Base-by-base conservation (phyloP, 2,113 vertebrate genomes). In the Oreochromis tanganicae region DNA sequence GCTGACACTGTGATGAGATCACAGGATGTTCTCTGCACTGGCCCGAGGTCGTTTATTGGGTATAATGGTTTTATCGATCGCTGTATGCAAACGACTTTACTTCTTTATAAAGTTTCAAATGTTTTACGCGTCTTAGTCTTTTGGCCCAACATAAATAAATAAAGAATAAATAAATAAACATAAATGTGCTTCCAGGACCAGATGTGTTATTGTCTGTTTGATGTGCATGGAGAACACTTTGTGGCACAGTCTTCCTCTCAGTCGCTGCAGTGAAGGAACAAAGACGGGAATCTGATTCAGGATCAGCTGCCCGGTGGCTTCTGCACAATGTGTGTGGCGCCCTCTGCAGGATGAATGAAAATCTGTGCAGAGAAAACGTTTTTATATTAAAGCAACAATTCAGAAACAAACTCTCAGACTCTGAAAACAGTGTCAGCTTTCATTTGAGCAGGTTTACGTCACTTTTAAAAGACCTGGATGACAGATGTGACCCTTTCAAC, bases 321-420 rank as follows among this genome's bases (percentile, higher is more conserved):
- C 38, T 71, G 66, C 13, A 46, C 21, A 1, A 34, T 36, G n/a
- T n/a, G n/a, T 50, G 63, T 82, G 84, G 75, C 78, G 75, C 91
- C 91, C 36, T 27, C 91, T 92, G 63, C 68, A 80, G 91, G 43
- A 13, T 0, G 71, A 29, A 3, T 75, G 71, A 87, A 4, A 6
- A 46, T 43, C 41, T 6, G 73, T 13, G 75, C 29, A n/a, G 73
- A 34, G 4, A 54, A 79, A 79, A 43, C 12, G 21, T 7, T 71
- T 71, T 71, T 71, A 16, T 43, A 43, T 43, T 9, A 71, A 24
- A 43, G 66, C 36, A 71, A 5, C 7, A 16, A 2, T 24, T 4
- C 36, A 43, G 3, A 21, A 21, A 41, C 66, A 43, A 43, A 71
- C n/a, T 0, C 57, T 34, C 12, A 24, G n/a, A 41, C 36, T 1